These are phyloP conservation scores for Potorous gilbertii DNA, from an alignment of 2,797 vertebrate genomes.

Conservation along the genomic window DNA sequence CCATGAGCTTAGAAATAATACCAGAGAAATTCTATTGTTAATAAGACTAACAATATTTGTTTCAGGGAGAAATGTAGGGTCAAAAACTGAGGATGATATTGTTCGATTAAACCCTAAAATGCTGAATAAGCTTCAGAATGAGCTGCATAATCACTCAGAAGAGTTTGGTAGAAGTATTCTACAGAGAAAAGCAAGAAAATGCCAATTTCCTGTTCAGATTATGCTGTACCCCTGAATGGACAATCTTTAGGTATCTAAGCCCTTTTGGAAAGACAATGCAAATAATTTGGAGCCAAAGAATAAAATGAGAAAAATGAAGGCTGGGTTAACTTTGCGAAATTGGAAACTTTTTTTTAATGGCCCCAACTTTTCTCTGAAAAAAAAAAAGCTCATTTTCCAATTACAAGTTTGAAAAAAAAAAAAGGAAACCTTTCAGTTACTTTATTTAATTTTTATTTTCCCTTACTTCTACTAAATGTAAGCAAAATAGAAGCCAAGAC, in stretches of 20 bases:
- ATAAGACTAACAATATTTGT: background rate
- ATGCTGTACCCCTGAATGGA: background rate
- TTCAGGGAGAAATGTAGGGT: background rate
- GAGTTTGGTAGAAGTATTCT: background rate
- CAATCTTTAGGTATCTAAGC: background rate
- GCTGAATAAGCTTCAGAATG: background rate
- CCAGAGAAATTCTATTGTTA: background rate
- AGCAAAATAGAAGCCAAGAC: background rate
- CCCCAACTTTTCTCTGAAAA: background rate
- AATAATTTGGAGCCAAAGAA: background rate
- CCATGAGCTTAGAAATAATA: background rate
- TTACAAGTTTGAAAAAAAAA: background rate
- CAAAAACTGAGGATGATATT: background rate
- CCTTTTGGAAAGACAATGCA: background rate
- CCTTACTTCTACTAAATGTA: background rate
- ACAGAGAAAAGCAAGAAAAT: background rate
- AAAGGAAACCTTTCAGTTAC: background rate
- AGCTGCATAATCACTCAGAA: background rate
- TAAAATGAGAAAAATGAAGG: background rate
- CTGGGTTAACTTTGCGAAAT: background rate
- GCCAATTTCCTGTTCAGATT: background rate
- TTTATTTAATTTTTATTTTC: background rate
- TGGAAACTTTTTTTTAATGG: background rate
- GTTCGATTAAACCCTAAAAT: background rate
- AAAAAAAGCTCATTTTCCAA: background rate